phyloP scores from a whole-genome alignment of 2,797 vertebrate genomes.

The Melanotaenia pygmaea region DNA sequence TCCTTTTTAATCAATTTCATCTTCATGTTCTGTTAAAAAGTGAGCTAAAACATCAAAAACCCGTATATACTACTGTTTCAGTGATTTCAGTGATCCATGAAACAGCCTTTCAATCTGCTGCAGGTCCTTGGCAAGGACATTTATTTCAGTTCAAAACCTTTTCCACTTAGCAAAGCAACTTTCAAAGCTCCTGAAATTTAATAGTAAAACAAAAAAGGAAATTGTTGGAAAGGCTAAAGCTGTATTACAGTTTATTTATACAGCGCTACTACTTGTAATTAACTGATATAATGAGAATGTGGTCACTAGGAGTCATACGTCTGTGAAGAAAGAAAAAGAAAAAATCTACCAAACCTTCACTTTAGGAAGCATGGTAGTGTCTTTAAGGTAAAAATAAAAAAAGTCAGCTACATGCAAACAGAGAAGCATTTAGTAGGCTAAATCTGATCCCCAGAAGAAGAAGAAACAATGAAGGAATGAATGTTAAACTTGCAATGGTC shows the following conservation, averaged over 20 bases:
- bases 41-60: not conserved
- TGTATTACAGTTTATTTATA: not conserved
- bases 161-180: no score
- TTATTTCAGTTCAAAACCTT: not conserved
- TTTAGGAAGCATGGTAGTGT: not conserved
- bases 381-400: not conserved
- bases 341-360: not conserved
- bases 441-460: not conserved
- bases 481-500: not conserved
- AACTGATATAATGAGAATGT: not conserved
- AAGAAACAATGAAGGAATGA: no score
- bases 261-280: not conserved
- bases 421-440: not conserved
- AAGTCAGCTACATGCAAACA: not conserved
- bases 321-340: not conserved
- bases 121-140: not conserved
- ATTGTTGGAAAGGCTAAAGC: accelerated
- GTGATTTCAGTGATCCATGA: not conserved
- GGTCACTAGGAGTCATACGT: not conserved
- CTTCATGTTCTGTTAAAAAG: not conserved
- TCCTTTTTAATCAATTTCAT: slow-evolving; percentile 1
- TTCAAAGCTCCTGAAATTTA: not conserved
- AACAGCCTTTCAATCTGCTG: not conserved
- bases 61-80: not conserved
- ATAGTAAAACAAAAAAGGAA: not conserved